Evolutionary conservation across 2,888 invertebrate species (phyloP).

Genomic region (Chrysodeixis includens): DNA sequence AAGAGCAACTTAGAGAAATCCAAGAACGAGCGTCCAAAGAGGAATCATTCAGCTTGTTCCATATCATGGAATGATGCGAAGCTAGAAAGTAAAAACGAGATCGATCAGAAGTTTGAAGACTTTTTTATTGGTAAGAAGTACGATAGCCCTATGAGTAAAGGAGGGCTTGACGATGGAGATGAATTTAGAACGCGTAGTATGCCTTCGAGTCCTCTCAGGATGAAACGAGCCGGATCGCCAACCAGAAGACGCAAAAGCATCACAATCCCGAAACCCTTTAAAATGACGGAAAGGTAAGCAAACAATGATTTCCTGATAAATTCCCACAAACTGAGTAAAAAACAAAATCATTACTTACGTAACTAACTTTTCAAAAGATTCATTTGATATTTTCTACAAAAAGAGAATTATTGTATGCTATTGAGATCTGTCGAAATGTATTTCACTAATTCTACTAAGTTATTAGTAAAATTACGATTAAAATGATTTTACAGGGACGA

Average conservation of each 20-base stretch:
- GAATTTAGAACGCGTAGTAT: conserved; percentile 88
- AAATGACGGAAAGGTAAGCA: conserved; percentile 91
- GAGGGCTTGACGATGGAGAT: conserved; percentile 64
- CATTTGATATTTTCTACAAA: too few species aligned
- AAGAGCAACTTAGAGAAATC: conserved; percentile 68
- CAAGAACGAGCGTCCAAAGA: conserved; percentile 73
- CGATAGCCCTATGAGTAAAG: conserved; percentile 44
- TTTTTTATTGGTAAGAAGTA: conserved; percentile 76
- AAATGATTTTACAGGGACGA: conserved; percentile 88
- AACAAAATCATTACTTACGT: too few species aligned
- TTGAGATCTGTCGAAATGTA: too few species aligned
- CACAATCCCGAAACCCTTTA: conserved; percentile 92
- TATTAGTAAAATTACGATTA: neutral
- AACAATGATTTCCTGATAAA: too few species aligned
- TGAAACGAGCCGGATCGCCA: conserved; percentile 73
- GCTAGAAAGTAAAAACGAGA: conserved; percentile 72
- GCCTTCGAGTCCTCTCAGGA: conserved; percentile 88
- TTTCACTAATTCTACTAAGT: too few species aligned
- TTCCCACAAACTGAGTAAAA: too few species aligned
- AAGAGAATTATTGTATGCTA: too few species aligned
- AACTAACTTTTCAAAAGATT: too few species aligned
- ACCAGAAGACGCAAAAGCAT: conserved; percentile 74
- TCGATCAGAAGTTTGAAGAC: conserved; percentile 80
- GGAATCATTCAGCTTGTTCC: conserved; percentile 84
- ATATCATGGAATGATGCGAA: conserved; percentile 85